phyloP scores from a whole-genome alignment of 2,797 vertebrate species.

The Ctenopoma kingsleyae region DNA sequence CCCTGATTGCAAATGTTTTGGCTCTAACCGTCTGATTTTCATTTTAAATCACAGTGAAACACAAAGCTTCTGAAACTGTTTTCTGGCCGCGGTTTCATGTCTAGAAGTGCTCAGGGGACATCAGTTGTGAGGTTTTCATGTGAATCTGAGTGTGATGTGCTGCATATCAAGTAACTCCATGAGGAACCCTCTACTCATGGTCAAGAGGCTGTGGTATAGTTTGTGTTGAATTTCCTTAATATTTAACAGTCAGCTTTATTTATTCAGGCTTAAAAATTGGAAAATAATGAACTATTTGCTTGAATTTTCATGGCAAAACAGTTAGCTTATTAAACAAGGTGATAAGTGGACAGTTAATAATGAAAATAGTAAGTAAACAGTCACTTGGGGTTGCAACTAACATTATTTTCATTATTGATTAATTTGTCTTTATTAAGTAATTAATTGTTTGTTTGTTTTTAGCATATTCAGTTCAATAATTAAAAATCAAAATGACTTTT shows the following conservation, averaged over 20 bases:
- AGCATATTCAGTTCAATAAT: too few relatives aligned
- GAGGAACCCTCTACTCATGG: neutral
- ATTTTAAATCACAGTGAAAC: constrained; percentile 21
- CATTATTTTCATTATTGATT: neutral
- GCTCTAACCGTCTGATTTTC: constrained; percentile 14
- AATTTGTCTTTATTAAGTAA: neutral
- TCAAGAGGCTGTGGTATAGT: constrained; percentile 2
- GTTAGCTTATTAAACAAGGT: neutral
- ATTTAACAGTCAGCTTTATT: constrained; percentile 7
- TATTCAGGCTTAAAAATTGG: constrained; percentile 7
- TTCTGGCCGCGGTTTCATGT: constrained; percentile 6
- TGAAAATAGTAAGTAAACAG: neutral
- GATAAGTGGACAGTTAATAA: neutral
- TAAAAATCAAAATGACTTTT: neutral
- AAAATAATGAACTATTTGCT: too few relatives aligned
- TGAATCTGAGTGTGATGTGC: constrained; percentile 18
- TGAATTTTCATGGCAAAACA: neutral
- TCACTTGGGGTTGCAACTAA: neutral
- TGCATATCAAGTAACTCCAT: constrained; percentile 20
- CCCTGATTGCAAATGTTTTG: constrained; percentile 29
- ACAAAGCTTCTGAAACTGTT: constrained; percentile 1
- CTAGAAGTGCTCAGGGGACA: constrained; percentile 1
- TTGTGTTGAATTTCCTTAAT: constrained; percentile 6
- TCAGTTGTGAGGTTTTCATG: constrained; percentile 15
- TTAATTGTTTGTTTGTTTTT: neutral